A percentile compares a stretch with the other conserved stretches of the same genome.
Evolutionary conservation across 2,888 invertebrate species (phyloP).

Genomic region (Orgyia antiqua): DNA sequence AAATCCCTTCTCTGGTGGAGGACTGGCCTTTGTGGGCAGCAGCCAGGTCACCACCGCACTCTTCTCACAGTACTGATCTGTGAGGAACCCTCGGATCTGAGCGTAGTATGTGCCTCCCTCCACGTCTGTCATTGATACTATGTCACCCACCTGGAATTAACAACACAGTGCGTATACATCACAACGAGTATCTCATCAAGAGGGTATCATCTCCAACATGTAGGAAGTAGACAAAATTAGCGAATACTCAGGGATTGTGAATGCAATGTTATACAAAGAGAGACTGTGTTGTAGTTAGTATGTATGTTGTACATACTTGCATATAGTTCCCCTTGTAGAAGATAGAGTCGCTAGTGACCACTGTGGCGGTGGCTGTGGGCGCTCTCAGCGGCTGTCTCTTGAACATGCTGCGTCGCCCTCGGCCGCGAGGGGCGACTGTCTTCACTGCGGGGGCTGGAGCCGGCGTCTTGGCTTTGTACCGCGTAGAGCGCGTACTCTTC

Average conservation of each 20-base stretch:
- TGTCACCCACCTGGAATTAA: constrained; percentile 93
- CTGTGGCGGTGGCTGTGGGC: constrained; percentile 88
- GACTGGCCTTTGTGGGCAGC: constrained; percentile 89
- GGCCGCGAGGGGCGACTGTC: constrained; percentile 78
- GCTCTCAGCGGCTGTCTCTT: constrained; percentile 89
- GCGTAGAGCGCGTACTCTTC: constrained; percentile 78
- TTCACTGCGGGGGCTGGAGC: constrained; percentile 44
- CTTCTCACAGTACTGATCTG: constrained; percentile 95
- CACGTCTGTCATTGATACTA: constrained; percentile 89
- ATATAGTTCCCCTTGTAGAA: constrained; percentile 81
- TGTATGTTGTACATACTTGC: constrained; percentile 83
- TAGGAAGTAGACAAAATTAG: background rate
- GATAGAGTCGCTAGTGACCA: constrained; percentile 87
- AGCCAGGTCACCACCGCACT: constrained; percentile 96
- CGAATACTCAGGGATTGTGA: too few relatives aligned
- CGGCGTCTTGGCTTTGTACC: constrained; percentile 73
- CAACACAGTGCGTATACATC: too few relatives aligned
- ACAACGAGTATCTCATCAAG: too few relatives aligned
- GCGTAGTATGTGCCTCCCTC: constrained; percentile 91
- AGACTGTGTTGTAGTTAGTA: too few relatives aligned
- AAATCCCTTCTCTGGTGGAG: constrained; percentile 86
- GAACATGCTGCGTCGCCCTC: constrained; percentile 86
- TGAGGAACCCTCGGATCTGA: constrained; percentile 91
- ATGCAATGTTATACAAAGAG: too few relatives aligned
- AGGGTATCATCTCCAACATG: too few relatives aligned